These are phyloP conservation scores for Rhinogobio ventralis DNA, from an alignment of 2,797 vertebrate genomes.

Conservation along the genomic window DNA sequence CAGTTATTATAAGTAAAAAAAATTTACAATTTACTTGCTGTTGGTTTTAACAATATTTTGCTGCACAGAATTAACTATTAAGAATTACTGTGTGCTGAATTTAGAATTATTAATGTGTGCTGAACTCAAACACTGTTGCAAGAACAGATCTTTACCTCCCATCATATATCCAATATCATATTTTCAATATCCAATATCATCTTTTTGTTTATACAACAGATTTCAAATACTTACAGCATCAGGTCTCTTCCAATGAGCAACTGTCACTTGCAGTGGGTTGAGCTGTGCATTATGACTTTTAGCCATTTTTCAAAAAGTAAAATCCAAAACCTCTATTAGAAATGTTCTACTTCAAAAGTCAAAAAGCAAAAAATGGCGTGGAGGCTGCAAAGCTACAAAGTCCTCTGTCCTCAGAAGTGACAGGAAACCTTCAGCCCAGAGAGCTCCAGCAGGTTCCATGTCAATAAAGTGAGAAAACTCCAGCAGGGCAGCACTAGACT, in stretches of 20 bases:
- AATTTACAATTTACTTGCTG: not conserved
- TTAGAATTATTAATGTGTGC: too few relatives aligned
- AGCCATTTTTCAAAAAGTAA: constrained; percentile 65
- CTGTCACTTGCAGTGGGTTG: constrained; percentile 64
- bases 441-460: constrained; percentile 39
- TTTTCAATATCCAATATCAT: not conserved
- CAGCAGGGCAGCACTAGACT: constrained; percentile 20
- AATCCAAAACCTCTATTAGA: not conserved
- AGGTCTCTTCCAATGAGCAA: constrained; percentile 70
- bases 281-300: constrained; percentile 53
- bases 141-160: not conserved
- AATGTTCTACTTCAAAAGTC: constrained; percentile 24
- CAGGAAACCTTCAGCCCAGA: constrained; percentile 34
- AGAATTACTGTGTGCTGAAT: not conserved
- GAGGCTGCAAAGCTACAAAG: constrained; percentile 14
- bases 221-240: constrained; percentile 72
- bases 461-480: constrained; percentile 52
- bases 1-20: not conserved
- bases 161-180: not conserved
- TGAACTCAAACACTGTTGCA: not conserved
- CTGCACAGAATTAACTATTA: not conserved
- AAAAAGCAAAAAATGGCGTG: constrained; percentile 11
- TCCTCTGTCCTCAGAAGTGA: constrained; percentile 21
- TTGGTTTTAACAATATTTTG: not conserved
- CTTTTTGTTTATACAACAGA: constrained; percentile 8